phyloP scores from a whole-genome alignment of 2,888 invertebrate species.

The Mimumesa dahlbomi region DNA sequence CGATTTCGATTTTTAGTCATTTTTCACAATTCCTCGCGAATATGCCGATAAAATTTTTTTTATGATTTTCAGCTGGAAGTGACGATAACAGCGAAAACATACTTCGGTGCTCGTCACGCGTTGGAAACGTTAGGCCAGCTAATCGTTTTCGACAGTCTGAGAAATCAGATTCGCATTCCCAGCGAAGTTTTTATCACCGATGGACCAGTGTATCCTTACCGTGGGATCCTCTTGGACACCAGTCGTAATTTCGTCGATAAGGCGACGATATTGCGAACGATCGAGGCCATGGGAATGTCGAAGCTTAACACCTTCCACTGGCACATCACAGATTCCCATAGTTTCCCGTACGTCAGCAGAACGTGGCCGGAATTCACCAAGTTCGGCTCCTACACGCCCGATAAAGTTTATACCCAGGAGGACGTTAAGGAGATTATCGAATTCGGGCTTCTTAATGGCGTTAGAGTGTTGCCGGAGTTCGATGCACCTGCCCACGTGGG shows the following conservation, averaged over 20 bases:
- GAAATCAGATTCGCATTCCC: slow-evolving; percentile 84
- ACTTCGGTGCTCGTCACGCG: slow-evolving; percentile 86
- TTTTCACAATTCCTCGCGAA: too few species aligned
- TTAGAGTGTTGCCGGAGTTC: slow-evolving; percentile 94
- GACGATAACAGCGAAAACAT: slow-evolving; percentile 83
- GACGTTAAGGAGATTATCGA: slow-evolving; percentile 83
- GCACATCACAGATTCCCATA: slow-evolving; percentile 96
- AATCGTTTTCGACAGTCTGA: slow-evolving; percentile 85
- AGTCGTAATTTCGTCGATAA: slow-evolving; percentile 92
- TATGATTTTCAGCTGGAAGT: slow-evolving; percentile 79
- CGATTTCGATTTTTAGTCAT: too few species aligned
- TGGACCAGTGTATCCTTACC: slow-evolving; percentile 91
- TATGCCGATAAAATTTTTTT: slow-evolving; percentile 10
- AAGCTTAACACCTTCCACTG: slow-evolving; percentile 97
- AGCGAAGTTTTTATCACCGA: slow-evolving; percentile 86
- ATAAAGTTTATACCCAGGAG: slow-evolving; percentile 83
- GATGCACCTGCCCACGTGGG: slow-evolving; percentile 96
- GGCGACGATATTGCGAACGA: slow-evolving; percentile 86
- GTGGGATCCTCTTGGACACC: slow-evolving; percentile 95
- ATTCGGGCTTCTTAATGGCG: slow-evolving; percentile 88
- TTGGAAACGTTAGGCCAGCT: slow-evolving; percentile 86
- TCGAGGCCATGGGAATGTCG: slow-evolving; percentile 94
- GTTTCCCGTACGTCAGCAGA: slow-evolving; percentile 92
- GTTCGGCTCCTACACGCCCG: slow-evolving; percentile 89
- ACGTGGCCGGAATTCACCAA: slow-evolving; percentile 87